A percentile compares a stretch with the other conserved stretches of the same genome.
These are phyloP conservation scores for Apus apus DNA, from an alignment of 2,113 vertebrate genomes.

Conservation along the genomic window DNA sequence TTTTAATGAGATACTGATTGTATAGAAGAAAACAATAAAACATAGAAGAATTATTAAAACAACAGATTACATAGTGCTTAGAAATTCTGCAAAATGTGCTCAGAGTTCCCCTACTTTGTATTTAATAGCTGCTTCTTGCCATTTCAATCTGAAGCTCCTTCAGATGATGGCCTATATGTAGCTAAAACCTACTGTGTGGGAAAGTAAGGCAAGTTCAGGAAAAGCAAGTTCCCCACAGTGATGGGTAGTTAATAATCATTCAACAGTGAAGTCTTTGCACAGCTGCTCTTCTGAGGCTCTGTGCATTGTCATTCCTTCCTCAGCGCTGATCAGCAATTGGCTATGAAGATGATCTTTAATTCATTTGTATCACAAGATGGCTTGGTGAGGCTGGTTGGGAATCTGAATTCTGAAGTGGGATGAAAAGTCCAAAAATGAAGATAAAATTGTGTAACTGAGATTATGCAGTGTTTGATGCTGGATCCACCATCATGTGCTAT, in stretches of 20 bases:
- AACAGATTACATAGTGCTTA: neutral
- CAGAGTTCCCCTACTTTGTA: neutral
- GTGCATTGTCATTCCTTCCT: neutral
- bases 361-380: neutral
- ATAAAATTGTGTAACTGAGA: neutral
- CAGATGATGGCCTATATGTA: neutral
- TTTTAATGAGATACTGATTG: neutral
- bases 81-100: neutral
- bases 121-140: neutral
- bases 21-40: neutral
- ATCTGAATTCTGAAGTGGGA: neutral
- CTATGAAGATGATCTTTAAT: neutral
- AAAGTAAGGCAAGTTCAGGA: neutral
- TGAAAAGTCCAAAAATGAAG: neutral
- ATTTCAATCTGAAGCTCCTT: neutral
- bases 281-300: neutral
- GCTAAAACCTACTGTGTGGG: neutral
- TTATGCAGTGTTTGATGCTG: neutral
- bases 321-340: neutral
- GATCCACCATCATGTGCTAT: neutral
- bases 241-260: neutral
- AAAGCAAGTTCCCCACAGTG: neutral
- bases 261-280: neutral
- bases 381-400: neutral
- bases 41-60: neutral